Evolutionary conservation across 1,140 invertebrate species (phyloP).

Genomic region (Euschistus heros): DNA sequence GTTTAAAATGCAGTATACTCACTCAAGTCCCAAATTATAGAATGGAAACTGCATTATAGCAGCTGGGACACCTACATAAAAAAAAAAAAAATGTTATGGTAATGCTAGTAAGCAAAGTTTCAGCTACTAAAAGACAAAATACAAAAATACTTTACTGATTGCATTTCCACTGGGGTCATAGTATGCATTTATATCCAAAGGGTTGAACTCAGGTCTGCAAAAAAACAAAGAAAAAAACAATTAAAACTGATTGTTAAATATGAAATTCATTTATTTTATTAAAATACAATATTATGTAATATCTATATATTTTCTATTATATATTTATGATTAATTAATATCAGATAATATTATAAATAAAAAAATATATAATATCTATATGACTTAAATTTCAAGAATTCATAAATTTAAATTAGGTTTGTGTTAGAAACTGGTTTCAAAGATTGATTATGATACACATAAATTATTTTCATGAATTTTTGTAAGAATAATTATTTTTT

Average conservation of each 20-base stretch:
- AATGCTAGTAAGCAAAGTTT: too few species aligned
- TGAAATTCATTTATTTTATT: background rate
- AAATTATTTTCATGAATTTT: too few species aligned
- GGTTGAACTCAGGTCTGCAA: conserved; percentile 26
- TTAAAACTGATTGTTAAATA: too few species aligned
- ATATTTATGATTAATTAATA: too few species aligned
- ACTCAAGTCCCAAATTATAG: conserved; percentile 56
- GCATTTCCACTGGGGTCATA: conserved; percentile 26
- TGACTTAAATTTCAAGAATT: too few species aligned
- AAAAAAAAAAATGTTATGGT: background rate
- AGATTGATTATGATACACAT: too few species aligned
- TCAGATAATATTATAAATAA: too few species aligned
- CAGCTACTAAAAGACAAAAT: too few species aligned
- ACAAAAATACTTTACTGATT: conserved; percentile 20
- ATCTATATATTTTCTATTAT: background rate
- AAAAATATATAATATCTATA: too few species aligned
- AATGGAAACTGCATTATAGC: conserved; percentile 60
- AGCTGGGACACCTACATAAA: conserved; percentile 51
- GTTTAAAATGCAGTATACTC: conserved; percentile 30
- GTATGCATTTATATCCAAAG: conserved; percentile 26
- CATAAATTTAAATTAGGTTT: too few species aligned
- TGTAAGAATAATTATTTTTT: too few species aligned
- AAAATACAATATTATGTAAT: background rate
- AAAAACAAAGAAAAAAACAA: background rate
- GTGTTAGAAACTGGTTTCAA: too few species aligned